Evolutionary conservation across 2,797 vertebrate genomes (phyloP), one percentile per base, ranked within the genome.

Genomic region (Gorsachius magnificus): DNA sequence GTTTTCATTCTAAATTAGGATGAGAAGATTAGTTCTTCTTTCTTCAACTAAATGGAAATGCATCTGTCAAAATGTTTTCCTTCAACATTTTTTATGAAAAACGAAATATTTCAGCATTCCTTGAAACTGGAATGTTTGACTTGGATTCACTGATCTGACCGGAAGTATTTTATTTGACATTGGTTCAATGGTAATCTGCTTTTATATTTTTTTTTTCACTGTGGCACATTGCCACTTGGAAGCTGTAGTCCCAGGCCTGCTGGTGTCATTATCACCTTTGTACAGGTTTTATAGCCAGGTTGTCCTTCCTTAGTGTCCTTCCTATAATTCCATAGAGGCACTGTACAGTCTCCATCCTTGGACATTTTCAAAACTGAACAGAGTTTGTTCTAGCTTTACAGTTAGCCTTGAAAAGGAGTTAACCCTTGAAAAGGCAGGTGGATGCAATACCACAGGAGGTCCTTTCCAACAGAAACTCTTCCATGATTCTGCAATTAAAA

Each of bases 41-140:
- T 46, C 43, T 90, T 48, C 10, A 69, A n/a, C 74, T 89, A 29
- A 90, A 74, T 92, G 80, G 50, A 96, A 96, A 89, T 82, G 74
- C 83, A 94, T 96, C 86, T 93, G 90, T 96, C 95, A 78, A 97
- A 96, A 95, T 91, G 84, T 94, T 96, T 93, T 80, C 43, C 56
- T 93, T 91, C 35, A 31, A 54, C 36, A 3, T 81, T 82, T 87
- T 60, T 75, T 56, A 11, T 0, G 1, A 70, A 75, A 57, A 87
- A 54, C 1, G 4, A 87, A 89, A 74, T 89, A 85, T 85, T 95
- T 86, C 85, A 97, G 54, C 91, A 83, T 96, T 90, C 69, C 88
- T 91, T 94, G 65, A 93, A 86, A 56, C 1, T 18, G 61, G 76
- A 78, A 91, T 96, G 93, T 97, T 97, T 97, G 93, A 71, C 69